phyloP scores from a whole-genome alignment of 2,113 vertebrate species.

The Bettongia penicillata region DNA sequence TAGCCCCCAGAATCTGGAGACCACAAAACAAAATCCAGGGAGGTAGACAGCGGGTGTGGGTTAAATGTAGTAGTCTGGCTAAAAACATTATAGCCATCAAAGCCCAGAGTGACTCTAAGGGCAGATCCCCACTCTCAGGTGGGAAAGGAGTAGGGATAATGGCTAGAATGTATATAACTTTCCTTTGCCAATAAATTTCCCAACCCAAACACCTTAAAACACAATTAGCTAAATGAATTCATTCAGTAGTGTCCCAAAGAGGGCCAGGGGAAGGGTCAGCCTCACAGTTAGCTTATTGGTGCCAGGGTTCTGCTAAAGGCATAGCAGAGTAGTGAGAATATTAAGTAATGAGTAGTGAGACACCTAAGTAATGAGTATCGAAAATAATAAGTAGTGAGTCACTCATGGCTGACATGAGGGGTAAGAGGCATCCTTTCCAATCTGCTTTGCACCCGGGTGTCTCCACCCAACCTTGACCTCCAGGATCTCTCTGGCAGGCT shows the following conservation, averaged over 20 bases:
- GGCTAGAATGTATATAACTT: neutral
- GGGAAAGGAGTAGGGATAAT: neutral
- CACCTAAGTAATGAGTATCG: neutral
- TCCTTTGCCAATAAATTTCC: neutral
- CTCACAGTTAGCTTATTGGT: neutral
- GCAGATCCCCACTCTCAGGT: neutral
- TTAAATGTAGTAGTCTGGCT: neutral
- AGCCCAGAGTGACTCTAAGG: neutral
- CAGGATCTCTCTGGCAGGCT: constrained; percentile 84
- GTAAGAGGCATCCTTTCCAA: neutral
- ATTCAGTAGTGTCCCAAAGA: neutral
- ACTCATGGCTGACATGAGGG: neutral
- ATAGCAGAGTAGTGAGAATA: neutral
- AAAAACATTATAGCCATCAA: neutral
- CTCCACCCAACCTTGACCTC: neutral
- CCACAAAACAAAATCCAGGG: neutral
- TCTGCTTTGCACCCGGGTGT: neutral
- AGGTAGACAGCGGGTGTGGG: neutral
- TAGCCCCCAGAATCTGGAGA: neutral
- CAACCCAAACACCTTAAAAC: neutral
- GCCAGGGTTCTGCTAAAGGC: neutral
- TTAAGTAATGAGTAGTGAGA: neutral
- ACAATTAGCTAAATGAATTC: neutral
- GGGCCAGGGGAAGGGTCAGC: neutral
- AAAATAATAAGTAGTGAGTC: neutral